Percentiles rank a stretch among this genome's conserved stretches.
These are phyloP conservation scores for Psittacus erithacus DNA, from an alignment of 2,113 vertebrate species.

Conservation along the genomic window DNA sequence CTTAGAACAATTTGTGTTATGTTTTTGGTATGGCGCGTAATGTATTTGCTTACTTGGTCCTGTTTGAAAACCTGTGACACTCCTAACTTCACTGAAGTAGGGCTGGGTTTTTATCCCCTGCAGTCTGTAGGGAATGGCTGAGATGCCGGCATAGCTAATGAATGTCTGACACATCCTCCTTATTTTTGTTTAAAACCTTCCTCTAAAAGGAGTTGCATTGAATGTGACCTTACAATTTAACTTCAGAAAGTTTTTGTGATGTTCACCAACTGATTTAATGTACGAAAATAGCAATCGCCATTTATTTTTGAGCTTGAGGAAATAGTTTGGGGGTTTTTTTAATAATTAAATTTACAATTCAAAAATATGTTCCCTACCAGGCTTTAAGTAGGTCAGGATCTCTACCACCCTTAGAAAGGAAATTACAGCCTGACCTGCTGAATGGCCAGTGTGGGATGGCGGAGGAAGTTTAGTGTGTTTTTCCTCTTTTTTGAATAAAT, in stretches of 20 bases:
- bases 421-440: background rate
- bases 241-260: background rate
- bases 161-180: background rate
- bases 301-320: background rate
- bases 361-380: background rate
- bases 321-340: background rate
- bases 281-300: background rate
- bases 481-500: background rate
- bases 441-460: background rate
- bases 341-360: background rate
- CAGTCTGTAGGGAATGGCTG: background rate
- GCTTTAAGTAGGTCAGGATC: background rate
- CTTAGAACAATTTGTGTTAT: background rate
- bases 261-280: background rate
- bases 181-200: background rate
- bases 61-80: background rate
- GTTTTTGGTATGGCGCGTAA: background rate
- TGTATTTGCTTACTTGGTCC: background rate
- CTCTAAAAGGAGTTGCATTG: background rate
- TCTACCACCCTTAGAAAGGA: background rate
- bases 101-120: background rate
- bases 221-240: background rate
- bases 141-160: background rate
- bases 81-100: background rate
- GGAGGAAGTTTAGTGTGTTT: background rate